Conservation (phyloP, 2,888 invertebrate species). For the Bugulina stolonifera region DNA sequence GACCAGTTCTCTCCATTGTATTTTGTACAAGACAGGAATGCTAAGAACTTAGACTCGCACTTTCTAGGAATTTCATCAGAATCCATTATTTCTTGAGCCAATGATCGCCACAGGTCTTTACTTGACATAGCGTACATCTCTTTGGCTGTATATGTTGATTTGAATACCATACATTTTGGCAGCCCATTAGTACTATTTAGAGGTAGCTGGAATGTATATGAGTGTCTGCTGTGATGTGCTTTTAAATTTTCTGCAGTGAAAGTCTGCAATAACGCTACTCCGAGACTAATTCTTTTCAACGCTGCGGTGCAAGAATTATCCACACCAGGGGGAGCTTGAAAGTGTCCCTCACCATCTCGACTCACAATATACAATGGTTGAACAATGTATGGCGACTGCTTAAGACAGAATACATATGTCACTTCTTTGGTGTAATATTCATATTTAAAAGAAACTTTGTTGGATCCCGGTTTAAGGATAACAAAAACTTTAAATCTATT, state of each 20-base stretch:
- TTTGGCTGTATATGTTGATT: conserved; percentile 65
- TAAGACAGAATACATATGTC: conserved; percentile 29
- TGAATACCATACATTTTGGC: conserved; percentile 67
- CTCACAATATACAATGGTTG: conserved; percentile 76
- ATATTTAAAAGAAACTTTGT: conserved; percentile 55
- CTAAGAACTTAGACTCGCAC: conserved; percentile 70
- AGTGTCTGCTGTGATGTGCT: conserved; percentile 69
- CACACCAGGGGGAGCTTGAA: conserved; percentile 64
- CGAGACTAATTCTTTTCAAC: conserved; percentile 66
- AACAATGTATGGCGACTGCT: conserved; percentile 56
- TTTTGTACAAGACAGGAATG: conserved; percentile 79
- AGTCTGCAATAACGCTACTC: conserved; percentile 74
- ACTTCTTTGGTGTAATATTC: conserved; percentile 34
- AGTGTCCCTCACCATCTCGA: conserved; percentile 70
- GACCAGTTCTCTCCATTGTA: conserved; percentile 56
- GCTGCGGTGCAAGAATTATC: conserved; percentile 68
- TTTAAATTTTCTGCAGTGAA: conserved; percentile 79
- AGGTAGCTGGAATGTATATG: conserved; percentile 72
- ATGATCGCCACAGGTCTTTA: conserved; percentile 74
- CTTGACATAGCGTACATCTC: conserved; percentile 69
- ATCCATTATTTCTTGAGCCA: conserved; percentile 77
- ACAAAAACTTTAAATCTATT: conserved; percentile 67
- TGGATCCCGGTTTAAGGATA: conserved; percentile 62
- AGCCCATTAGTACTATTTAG: conserved; percentile 58
- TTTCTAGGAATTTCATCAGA: conserved; percentile 56